Evolutionary conservation across 2,888 invertebrate species (phyloP).

Genomic region (Tortricodes alternella): DNA sequence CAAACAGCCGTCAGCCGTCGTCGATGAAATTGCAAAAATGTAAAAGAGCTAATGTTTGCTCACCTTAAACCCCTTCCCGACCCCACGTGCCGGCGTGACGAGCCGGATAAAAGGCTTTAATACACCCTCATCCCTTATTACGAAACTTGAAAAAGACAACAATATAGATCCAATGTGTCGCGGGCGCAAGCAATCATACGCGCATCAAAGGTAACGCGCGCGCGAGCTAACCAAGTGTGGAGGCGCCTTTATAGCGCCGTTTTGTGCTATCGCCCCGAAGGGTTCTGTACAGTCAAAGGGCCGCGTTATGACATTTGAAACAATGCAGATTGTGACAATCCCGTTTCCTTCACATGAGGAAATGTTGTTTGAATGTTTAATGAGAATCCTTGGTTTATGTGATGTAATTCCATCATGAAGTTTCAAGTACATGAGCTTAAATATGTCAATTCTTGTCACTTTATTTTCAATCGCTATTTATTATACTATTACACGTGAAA

Average conservation of each 20-base stretch:
- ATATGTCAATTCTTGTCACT: not conserved
- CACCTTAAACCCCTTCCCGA: slow-evolving; percentile 82
- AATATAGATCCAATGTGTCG: slow-evolving; percentile 83
- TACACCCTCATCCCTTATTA: slow-evolving; percentile 84
- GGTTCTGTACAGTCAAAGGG: slow-evolving; percentile 74
- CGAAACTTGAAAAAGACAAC: slow-evolving; percentile 84
- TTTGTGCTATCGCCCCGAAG: slow-evolving; percentile 67
- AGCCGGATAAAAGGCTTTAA: slow-evolving; percentile 83
- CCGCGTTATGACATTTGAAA: slow-evolving; percentile 80
- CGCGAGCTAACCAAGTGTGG: slow-evolving; percentile 76
- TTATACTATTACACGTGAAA: no score
- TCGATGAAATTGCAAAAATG: slow-evolving; percentile 82
- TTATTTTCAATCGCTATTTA: no score
- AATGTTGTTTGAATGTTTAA: slow-evolving; percentile 77
- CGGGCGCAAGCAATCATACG: slow-evolving; percentile 82
- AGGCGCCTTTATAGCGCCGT: slow-evolving; percentile 68
- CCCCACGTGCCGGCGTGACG: slow-evolving; percentile 79
- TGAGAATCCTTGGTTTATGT: slow-evolving; percentile 65
- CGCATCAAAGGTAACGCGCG: slow-evolving; percentile 79
- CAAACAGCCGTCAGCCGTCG: slow-evolving; percentile 75
- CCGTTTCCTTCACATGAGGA: slow-evolving; percentile 75
- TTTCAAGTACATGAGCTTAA: not conserved
- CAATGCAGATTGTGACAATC: slow-evolving; percentile 79
- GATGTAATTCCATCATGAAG: slow-evolving; percentile 40
- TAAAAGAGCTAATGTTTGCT: slow-evolving; percentile 83